A percentile compares a stretch with the other conserved stretches of the same genome.
Conservation (phyloP, 1,140 invertebrate species). For the Asobara japonica region DNA sequence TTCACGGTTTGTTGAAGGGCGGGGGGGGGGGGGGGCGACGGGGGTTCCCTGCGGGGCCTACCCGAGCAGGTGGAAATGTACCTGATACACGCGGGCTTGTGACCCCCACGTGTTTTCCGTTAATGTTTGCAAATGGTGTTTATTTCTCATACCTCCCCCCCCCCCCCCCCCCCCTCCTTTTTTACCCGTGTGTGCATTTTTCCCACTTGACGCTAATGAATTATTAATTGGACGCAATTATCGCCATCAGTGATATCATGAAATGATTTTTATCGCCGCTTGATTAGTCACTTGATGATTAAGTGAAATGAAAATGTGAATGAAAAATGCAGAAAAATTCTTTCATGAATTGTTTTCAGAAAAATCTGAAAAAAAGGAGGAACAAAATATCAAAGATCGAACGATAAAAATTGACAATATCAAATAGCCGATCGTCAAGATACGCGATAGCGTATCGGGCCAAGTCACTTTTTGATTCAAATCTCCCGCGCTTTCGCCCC, state of each 20-base stretch:
- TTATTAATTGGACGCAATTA: background rate
- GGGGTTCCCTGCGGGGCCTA: background rate
- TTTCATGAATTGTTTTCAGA: too few relatives aligned
- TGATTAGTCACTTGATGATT: too few relatives aligned
- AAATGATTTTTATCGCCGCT: too few relatives aligned
- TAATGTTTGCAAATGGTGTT: conserved; percentile 11
- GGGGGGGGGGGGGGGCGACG: background rate
- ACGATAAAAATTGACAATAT: too few relatives aligned
- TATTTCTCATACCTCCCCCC: background rate
- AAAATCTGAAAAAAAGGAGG: too few relatives aligned
- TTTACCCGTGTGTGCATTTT: background rate
- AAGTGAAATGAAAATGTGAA: too few relatives aligned
- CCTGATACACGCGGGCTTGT: conserved; percentile 26
- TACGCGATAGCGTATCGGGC: too few relatives aligned
- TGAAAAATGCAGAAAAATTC: too few relatives aligned
- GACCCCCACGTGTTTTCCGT: conserved; percentile 25
- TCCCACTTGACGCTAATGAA: background rate
- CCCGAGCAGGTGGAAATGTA: conserved; percentile 26
- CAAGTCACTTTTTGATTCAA: too few relatives aligned
- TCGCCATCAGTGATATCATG: background rate
- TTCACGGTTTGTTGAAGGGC: conserved; percentile 23
- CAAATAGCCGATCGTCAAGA: too few relatives aligned
- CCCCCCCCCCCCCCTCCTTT: background rate
- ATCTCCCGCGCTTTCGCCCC: too few relatives aligned
- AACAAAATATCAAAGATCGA: too few relatives aligned